A percentile compares a stretch with the other conserved stretches of the same genome.
phyloP scores from a whole-genome alignment of 2,797 vertebrate species.

The Simalia tracyae region DNA sequence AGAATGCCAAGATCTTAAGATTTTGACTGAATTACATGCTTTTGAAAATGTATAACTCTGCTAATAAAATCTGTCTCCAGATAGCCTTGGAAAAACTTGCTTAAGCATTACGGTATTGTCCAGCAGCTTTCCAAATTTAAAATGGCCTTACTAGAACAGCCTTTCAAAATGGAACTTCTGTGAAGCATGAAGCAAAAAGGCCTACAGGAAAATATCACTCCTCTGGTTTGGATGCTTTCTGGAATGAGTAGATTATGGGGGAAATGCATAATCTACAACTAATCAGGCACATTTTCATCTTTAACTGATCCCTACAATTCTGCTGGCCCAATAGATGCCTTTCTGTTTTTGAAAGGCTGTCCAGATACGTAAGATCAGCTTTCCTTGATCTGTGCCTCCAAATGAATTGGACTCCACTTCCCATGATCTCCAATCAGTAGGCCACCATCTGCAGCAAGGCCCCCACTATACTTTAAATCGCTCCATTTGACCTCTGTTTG shows the following conservation, averaged over 20 bases:
- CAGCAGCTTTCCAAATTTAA: neutral
- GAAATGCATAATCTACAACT: neutral
- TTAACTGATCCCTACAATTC: neutral
- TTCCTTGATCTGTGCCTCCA: neutral
- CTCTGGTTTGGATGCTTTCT: neutral
- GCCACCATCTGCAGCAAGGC: neutral
- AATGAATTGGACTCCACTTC: neutral
- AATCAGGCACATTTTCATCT: neutral
- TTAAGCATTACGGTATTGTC: neutral
- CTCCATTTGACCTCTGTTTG: neutral
- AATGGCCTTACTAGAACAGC: neutral
- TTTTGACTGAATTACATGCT: slow-evolving; percentile 57
- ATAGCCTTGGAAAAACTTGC: slow-evolving; percentile 8
- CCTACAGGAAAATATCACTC: neutral
- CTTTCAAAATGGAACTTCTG: neutral
- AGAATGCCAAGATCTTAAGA: slow-evolving; percentile 46
- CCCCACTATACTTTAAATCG: neutral
- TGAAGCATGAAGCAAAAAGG: neutral
- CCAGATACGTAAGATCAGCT: neutral
- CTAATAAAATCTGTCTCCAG: slow-evolving; percentile 16
- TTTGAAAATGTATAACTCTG: slow-evolving; percentile 52
- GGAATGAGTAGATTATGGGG: neutral
- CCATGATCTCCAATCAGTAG: neutral
- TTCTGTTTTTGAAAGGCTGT: neutral
- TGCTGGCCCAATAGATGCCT: neutral